Conservation (phyloP, 2,888 invertebrate species). For the Zaprionus obscuricornis region DNA sequence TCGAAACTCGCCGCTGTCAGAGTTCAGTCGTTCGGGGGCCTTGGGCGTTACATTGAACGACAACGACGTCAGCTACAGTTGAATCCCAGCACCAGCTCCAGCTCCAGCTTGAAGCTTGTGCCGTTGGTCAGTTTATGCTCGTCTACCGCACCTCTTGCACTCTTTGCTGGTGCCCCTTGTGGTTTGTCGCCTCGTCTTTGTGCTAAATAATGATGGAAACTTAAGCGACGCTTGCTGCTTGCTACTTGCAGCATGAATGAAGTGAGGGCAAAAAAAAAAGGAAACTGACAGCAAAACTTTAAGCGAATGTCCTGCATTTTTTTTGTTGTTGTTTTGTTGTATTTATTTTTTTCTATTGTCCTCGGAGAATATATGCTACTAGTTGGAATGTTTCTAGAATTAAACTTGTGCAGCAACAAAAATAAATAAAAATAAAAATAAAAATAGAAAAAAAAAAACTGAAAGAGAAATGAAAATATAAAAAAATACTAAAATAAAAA, state of each 20-base stretch:
- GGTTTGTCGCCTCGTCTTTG: constrained; percentile 68
- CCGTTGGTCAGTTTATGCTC: constrained; percentile 43
- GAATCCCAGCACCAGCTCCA: constrained; percentile 1
- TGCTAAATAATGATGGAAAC: constrained; percentile 78
- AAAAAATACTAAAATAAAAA: constrained; percentile 22
- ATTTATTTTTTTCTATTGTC: constrained; percentile 64
- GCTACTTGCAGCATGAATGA: constrained; percentile 50
- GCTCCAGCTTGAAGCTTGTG: not conserved
- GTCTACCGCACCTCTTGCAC: not conserved
- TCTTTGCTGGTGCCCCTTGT: constrained; percentile 52
- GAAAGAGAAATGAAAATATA: constrained; percentile 22
- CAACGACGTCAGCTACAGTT: constrained; percentile 10
- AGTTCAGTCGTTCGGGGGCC: constrained; percentile 22
- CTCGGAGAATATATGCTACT: constrained; percentile 80
- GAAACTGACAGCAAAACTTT: constrained; percentile 63
- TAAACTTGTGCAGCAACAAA: constrained; percentile 65
- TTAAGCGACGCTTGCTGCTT: no score
- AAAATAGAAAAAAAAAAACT: constrained; percentile 21
- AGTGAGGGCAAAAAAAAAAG: constrained; percentile 46
- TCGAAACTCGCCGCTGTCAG: constrained; percentile 13
- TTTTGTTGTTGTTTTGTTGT: constrained; percentile 55
- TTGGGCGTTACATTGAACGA: constrained; percentile 10
- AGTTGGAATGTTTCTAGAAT: constrained; percentile 79
- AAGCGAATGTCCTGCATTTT: constrained; percentile 81
- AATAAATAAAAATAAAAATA: constrained; percentile 25